These are phyloP conservation scores for Pseudorectes ferrugineus DNA, from an alignment of 2,113 vertebrate species.

Conservation along the genomic window DNA sequence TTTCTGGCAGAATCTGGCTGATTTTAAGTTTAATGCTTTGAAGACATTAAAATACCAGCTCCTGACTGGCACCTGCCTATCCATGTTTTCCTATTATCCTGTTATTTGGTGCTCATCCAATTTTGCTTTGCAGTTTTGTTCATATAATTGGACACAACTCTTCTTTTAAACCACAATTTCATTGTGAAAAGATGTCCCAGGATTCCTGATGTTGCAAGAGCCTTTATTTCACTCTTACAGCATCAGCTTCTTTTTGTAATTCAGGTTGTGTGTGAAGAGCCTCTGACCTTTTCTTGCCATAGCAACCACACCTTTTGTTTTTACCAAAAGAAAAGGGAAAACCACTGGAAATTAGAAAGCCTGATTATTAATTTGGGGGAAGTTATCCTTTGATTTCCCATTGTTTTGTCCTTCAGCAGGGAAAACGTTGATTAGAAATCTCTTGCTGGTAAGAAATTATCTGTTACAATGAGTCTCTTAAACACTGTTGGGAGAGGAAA, in stretches of 20 bases:
- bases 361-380: background rate
- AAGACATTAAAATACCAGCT: background rate
- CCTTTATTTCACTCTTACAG: background rate
- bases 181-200: background rate
- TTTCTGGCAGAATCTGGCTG: background rate
- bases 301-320: constrained; percentile 9
- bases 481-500: background rate
- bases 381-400: background rate
- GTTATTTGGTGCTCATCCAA: background rate
- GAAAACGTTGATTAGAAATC: background rate
- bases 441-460: background rate
- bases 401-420: background rate
- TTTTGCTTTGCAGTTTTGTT: background rate
- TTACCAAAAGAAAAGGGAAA: background rate
- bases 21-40: background rate
- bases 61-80: background rate
- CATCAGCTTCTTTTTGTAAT: background rate
- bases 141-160: background rate
- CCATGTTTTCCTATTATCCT: background rate
- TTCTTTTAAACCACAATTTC: background rate
- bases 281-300: background rate
- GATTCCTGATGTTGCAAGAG: background rate
- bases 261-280: background rate
- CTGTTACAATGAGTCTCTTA: background rate
- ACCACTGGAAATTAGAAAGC: background rate